Evolutionary conservation across 2,888 invertebrate species (phyloP), one percentile per base, ranked within the genome.

Genomic region (Dicyrtoma fusca): DNA sequence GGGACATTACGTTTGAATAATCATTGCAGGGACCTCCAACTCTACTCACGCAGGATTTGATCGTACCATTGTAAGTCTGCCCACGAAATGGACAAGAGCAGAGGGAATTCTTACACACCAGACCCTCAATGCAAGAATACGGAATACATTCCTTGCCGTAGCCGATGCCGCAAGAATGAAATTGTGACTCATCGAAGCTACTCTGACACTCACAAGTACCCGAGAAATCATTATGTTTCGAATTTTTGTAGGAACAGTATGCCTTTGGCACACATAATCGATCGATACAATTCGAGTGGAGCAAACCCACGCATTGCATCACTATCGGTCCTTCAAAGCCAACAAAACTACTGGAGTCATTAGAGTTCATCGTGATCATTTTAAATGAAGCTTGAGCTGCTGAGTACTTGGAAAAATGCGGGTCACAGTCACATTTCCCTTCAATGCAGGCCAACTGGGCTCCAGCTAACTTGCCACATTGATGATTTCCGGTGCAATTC

Each of bases 1-100:
- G n/a, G n/a, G n/a, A n/a, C n/a, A n/a, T n/a, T n/a, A n/a, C n/a
- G n/a, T n/a, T n/a, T n/a, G n/a, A n/a, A n/a, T n/a, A n/a, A n/a
- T n/a, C n/a, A 25, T 14, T 14, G n/a, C 59, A 59, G 14, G 59
- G 59, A 6, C 59, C 59, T 11, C 34, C 59, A 26, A 59, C 34
- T 14, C 8, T 25, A 26, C 59, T 59, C 26, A 26, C 14, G n/a
- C 59, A 59, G 8, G 34, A 11, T n/a, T 26, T 14, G 0, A 0
- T 23, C 6, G 13, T 4, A 11, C 14, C 13, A n/a, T 59, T 26
- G 26, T 8, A 59, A 26, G 1, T 10, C 26, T 59, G 59, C n/a
- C n/a, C 14, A 14, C 13, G 10, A 14, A 26, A 26, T n/a, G 25
- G 59, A 59, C 59, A 59, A 17, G 11, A n/a, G 17, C 59, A 59